Conservation (phyloP, 1,140 invertebrate genomes). For the Drosophila malerkotliana region DNA sequence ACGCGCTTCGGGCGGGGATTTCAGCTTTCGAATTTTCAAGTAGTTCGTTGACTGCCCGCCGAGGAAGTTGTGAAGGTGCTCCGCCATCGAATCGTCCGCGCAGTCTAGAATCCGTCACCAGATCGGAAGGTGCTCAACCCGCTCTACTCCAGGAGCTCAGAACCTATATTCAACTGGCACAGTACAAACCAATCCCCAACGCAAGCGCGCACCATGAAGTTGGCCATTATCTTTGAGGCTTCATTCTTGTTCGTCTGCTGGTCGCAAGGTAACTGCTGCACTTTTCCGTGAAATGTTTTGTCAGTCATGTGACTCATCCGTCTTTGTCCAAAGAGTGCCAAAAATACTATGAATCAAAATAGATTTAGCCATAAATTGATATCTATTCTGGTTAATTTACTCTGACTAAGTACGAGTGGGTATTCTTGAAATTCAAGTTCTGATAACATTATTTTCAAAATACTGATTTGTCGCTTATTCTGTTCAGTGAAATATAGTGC, state of each 20-base stretch:
- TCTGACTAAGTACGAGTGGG: slow-evolving; percentile 11
- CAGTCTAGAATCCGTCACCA: slow-evolving; percentile 71
- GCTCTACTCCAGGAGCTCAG: slow-evolving; percentile 26
- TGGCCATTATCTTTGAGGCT: slow-evolving; percentile 33
- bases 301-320: slow-evolving; percentile 37
- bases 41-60: slow-evolving; percentile 76
- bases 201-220: slow-evolving; percentile 41
- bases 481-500: neutral
- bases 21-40: slow-evolving; percentile 81
- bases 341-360: slow-evolving; percentile 27
- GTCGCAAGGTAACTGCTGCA: slow-evolving; percentile 58
- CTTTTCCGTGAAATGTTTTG: slow-evolving; percentile 2
- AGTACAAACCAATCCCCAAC: neutral
- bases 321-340: slow-evolving; percentile 13
- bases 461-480: too few relatives aligned
- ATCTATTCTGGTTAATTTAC: slow-evolving; percentile 39
- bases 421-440: neutral
- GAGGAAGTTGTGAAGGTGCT: slow-evolving; percentile 80
- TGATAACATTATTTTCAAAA: neutral
- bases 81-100: slow-evolving; percentile 58
- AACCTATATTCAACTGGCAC: slow-evolving; percentile 4
- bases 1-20: slow-evolving; percentile 72
- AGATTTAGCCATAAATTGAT: slow-evolving; percentile 39
- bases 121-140: slow-evolving; percentile 65
- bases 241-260: slow-evolving; percentile 55